phyloP scores from a whole-genome alignment of 1,140 invertebrate species.

The Macrocentrus cingulum region DNA sequence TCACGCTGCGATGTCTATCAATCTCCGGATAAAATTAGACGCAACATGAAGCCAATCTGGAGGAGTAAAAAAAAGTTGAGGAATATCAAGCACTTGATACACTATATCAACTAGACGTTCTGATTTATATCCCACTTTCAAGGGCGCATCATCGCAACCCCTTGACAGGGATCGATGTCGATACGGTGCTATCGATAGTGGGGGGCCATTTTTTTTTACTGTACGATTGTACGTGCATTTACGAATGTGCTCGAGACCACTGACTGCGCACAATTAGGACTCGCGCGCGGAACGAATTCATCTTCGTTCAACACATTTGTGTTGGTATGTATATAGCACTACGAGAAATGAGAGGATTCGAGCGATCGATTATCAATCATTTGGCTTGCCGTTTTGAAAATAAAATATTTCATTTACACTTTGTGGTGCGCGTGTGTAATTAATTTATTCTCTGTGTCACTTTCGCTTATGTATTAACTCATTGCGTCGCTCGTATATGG shows the following conservation, averaged over 20 bases:
- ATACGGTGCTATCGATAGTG: conserved; percentile 39
- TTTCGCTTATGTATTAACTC: conserved; percentile 18
- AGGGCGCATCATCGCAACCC: conserved; percentile 11
- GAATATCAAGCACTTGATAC: too few species aligned
- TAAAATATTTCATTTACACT: background rate
- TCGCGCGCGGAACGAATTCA: conserved; percentile 47
- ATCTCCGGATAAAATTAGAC: conserved; percentile 2
- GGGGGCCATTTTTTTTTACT: conserved; percentile 32
- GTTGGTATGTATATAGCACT: conserved; percentile 29
- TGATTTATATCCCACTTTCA: conserved; percentile 2
- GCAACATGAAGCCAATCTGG: background rate
- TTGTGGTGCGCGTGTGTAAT: conserved; percentile 27
- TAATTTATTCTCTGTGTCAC: conserved; percentile 28
- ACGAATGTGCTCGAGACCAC: conserved; percentile 36
- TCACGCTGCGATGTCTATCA: background rate
- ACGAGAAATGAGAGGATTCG: too few species aligned
- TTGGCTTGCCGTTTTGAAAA: too few species aligned
- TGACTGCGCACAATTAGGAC: conserved; percentile 52
- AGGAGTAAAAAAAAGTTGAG: background rate
- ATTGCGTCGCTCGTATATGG: too few species aligned
- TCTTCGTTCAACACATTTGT: conserved; percentile 40
- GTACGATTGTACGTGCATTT: background rate
- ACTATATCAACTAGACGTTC: too few species aligned
- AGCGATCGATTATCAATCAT: conserved; percentile 48
- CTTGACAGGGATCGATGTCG: conserved; percentile 31